Conservation (phyloP, 2,113 vertebrate species). For the Pituophis catenifer region DNA sequence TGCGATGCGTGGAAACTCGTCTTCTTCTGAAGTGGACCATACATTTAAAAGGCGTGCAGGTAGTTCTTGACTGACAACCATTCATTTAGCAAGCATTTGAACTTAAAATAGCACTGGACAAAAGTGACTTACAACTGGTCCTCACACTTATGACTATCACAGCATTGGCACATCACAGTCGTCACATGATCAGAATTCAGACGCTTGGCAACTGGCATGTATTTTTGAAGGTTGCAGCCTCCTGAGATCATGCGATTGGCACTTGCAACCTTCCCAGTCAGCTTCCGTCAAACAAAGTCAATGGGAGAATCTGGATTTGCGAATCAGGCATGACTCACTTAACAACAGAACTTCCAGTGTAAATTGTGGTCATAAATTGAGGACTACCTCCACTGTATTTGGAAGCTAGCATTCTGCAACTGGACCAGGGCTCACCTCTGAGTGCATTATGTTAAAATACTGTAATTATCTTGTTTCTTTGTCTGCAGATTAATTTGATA, state of each 20-base stretch:
- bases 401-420: neutral
- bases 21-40: neutral
- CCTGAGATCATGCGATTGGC: neutral
- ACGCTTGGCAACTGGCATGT: neutral
- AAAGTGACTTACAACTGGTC: neutral
- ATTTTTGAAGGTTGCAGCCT: neutral
- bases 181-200: neutral
- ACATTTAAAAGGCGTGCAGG: neutral
- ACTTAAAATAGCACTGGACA: neutral
- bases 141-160: neutral
- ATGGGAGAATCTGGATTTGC: neutral
- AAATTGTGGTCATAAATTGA: neutral
- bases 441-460: neutral
- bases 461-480: neutral
- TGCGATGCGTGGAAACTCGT: neutral
- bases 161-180: rapidly evolving
- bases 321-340: neutral
- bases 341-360: neutral
- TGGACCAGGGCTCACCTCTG: neutral
- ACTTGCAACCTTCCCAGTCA: neutral
- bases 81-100: neutral
- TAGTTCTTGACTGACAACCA: neutral
- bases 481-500: neutral
- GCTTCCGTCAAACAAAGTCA: neutral
- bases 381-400: neutral